phyloP scores from a whole-genome alignment of 2,113 vertebrate species.

The Pseudopipra pipra region DNA sequence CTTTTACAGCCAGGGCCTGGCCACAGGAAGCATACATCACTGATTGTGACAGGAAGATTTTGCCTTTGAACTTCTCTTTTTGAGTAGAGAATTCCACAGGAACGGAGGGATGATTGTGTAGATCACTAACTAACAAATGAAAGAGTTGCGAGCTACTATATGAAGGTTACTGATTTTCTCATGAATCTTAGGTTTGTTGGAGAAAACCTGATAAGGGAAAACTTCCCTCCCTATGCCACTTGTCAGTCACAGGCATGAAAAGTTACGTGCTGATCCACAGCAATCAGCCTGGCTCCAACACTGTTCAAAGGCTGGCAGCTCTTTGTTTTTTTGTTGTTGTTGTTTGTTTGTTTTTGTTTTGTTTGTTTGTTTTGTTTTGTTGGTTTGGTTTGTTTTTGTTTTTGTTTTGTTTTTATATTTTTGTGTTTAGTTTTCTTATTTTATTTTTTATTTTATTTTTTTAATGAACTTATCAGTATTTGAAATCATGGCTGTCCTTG shows the following conservation, averaged over 20 bases:
- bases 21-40: background rate
- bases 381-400: too few species aligned
- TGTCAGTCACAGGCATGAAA: background rate
- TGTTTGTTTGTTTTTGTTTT: background rate
- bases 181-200: background rate
- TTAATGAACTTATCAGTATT: background rate
- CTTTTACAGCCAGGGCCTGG: background rate
- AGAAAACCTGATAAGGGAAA: background rate
- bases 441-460: background rate
- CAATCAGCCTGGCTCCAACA: background rate
- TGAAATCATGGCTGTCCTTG: background rate
- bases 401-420: background rate
- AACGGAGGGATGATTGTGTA: background rate
- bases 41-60: background rate
- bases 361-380: background rate
- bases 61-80: background rate
- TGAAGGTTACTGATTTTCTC: background rate
- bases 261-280: background rate
- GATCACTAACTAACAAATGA: background rate
- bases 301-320: background rate
- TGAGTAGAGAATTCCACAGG: background rate
- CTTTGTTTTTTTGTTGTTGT: background rate
- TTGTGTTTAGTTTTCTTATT: background rate
- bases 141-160: background rate
- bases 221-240: background rate